Percentiles rank a stretch among this genome's conserved stretches.
phyloP scores from a whole-genome alignment of 2,797 vertebrate genomes.

The Falco rusticolus region DNA sequence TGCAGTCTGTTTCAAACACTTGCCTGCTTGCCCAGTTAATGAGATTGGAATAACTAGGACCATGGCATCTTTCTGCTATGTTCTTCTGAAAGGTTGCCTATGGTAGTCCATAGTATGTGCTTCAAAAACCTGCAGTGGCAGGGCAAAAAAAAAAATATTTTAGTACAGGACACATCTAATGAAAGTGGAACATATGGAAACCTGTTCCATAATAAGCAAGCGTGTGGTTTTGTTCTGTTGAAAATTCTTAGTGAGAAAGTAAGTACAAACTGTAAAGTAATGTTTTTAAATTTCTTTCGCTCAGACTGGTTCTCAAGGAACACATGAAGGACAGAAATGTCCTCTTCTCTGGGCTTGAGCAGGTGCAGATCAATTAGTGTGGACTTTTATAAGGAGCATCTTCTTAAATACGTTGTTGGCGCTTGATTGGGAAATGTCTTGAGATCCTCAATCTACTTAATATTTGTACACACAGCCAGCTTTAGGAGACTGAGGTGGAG shows the following conservation, averaged over 20 bases:
- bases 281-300: not conserved
- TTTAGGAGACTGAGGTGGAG: not conserved
- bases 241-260: not conserved
- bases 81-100: not conserved
- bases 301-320: not conserved
- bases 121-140: not conserved
- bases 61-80: not conserved
- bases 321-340: not conserved
- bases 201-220: not conserved
- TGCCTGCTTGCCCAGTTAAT: not conserved
- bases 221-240: not conserved
- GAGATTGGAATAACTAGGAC: not conserved
- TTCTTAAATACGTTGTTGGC: not conserved
- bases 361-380: not conserved
- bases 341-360: not conserved
- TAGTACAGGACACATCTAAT: not conserved
- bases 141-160: not conserved
- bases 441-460: not conserved
- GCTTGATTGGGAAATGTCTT: not conserved
- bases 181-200: not conserved
- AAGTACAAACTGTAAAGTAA: not conserved
- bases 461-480: not conserved
- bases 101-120: not conserved
- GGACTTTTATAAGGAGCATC: not conserved
- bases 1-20: slow-evolving; percentile 9